Conservation (phyloP, 92 coral and sea anemone species). For the Galaxea fascicularis region DNA sequence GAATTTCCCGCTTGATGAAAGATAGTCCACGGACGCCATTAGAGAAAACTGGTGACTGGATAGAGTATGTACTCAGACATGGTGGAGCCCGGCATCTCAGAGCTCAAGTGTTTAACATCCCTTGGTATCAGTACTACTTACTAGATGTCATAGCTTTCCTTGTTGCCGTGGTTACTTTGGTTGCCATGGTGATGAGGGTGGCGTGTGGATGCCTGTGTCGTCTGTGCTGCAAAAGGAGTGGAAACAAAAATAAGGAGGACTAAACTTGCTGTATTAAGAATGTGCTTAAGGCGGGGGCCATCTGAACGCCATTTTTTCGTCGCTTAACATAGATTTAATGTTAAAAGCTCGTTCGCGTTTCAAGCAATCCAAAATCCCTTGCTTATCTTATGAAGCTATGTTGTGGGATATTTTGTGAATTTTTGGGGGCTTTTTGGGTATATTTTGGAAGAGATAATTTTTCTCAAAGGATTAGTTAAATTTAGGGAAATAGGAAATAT, state of each 20-base stretch:
- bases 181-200: constrained; percentile 29
- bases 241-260: constrained; percentile 20
- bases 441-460: no score
- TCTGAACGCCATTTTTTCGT: no score
- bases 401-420: no score
- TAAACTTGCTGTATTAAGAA: no score
- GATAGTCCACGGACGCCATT: constrained; percentile 49
- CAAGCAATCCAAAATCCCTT: no score
- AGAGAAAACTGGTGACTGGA: constrained; percentile 64
- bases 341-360: no score
- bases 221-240: constrained; percentile 20
- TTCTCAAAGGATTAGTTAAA: no score
- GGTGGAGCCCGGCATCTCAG: constrained; percentile 67
- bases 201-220: constrained; percentile 35
- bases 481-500: no score
- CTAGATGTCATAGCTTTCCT: constrained; percentile 56
- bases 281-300: no score
- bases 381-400: no score
- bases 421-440: no score
- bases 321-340: no score
- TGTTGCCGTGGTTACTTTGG: constrained; percentile 22
- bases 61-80: constrained; percentile 70
- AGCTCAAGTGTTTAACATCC: constrained; percentile 62
- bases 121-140: constrained; percentile 72
- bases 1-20: constrained; percentile 48